These are phyloP conservation scores for Diarsia brunnea DNA, from an alignment of 2,888 invertebrate genomes.

Conservation along the genomic window DNA sequence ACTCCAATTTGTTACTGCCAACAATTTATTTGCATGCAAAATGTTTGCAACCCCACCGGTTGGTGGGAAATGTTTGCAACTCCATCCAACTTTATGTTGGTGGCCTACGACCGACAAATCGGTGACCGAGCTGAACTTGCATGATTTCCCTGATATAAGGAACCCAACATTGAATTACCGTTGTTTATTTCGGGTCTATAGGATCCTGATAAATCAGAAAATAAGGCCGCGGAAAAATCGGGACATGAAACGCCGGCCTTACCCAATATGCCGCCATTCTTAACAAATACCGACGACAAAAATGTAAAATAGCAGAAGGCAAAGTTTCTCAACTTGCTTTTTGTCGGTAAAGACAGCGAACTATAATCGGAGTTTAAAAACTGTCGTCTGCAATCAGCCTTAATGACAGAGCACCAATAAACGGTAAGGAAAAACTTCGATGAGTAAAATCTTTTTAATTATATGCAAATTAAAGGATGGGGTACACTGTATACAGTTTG, in stretches of 20 bases:
- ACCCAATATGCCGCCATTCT: too few relatives aligned
- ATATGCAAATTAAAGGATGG: constrained; percentile 77
- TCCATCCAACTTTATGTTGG: constrained; percentile 28
- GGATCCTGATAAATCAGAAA: constrained; percentile 11
- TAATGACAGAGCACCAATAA: constrained; percentile 44
- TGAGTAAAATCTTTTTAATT: constrained; percentile 71
- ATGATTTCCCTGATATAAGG: neutral
- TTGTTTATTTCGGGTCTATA: constrained; percentile 19
- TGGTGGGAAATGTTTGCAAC: too few relatives aligned
- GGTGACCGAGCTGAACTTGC: constrained; percentile 9
- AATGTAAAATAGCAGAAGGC: neutral
- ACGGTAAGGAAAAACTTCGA: constrained; percentile 60
- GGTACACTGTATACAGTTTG: constrained; percentile 11
- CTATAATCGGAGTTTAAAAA: constrained; percentile 26
- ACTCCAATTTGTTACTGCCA: constrained; percentile 54
- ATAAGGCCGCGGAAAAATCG: neutral
- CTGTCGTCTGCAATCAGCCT: constrained; percentile 20
- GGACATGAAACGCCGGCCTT: neutral
- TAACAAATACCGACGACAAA: neutral
- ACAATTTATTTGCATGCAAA: constrained; percentile 56
- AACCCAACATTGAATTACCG: neutral
- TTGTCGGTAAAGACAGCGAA: neutral
- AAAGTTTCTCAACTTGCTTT: constrained; percentile 7
- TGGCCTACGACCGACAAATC: constrained; percentile 39
- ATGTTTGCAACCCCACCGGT: constrained; percentile 51